These are phyloP conservation scores for zebrafish (Danio rerio) DNA, from an alignment of 2,113 vertebrate genomes.

Conservation along the genomic window GRCz12tu NC_133188.1:25308501-25309000, in stretches of 20 bases:
- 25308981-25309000: too few relatives aligned
- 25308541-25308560: conserved; percentile 24
- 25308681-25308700: not conserved
- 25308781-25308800: conserved; percentile 49
- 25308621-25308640: not conserved
- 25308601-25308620: not conserved
- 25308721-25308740: not conserved
- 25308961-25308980: too few relatives aligned
- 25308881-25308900: not conserved
- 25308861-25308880: not conserved
- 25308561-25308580: not conserved
- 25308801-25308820: conserved; percentile 37
- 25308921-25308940: too few relatives aligned
- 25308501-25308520: not conserved
- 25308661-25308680: not conserved
- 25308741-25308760: conserved; percentile 20
- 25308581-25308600: conserved; percentile 8
- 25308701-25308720: not conserved
- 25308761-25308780: conserved; percentile 49
- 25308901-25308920: not conserved
- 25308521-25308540: not conserved
- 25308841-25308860: not conserved
- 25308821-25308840: not conserved
- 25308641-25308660: not conserved
- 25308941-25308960: too few relatives aligned